Percentiles rank a stretch among this genome's conserved stretches.
These are phyloP conservation scores for Pterocles gutturalis DNA, from an alignment of 2,113 vertebrate species.

Conservation along the genomic window DNA sequence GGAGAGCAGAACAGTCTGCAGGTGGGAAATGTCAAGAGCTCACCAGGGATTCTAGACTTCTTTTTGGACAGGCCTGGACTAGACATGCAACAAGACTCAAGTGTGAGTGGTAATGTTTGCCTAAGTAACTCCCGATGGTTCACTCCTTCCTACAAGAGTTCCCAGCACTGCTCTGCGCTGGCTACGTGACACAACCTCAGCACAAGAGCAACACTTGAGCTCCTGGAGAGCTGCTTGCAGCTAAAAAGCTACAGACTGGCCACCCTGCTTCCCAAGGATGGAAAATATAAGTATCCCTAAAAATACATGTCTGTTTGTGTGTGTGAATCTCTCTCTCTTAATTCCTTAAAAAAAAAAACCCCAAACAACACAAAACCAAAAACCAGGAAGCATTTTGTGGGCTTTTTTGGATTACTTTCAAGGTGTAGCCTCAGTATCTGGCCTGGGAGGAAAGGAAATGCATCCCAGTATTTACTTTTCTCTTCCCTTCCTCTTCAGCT, in stretches of 20 bases:
- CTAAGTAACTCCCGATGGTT: neutral
- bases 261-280: neutral
- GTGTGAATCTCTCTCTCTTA: neutral
- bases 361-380: neutral
- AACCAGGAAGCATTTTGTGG: neutral
- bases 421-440: neutral
- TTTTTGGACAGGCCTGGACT: neutral
- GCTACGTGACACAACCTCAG: neutral
- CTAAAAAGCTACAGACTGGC: neutral
- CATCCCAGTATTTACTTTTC: neutral
- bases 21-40: neutral
- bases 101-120: neutral
- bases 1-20: neutral
- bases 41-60: neutral
- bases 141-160: neutral
- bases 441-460: neutral
- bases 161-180: rapidly evolving
- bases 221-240: neutral
- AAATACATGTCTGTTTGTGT: neutral
- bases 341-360: neutral
- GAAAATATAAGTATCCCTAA: neutral
- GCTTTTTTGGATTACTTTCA: neutral
- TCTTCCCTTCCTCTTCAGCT: neutral
- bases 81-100: neutral
- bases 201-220: neutral